Conservation (phyloP, 1,140 invertebrate genomes). For the Lepidurus packardi region DNA sequence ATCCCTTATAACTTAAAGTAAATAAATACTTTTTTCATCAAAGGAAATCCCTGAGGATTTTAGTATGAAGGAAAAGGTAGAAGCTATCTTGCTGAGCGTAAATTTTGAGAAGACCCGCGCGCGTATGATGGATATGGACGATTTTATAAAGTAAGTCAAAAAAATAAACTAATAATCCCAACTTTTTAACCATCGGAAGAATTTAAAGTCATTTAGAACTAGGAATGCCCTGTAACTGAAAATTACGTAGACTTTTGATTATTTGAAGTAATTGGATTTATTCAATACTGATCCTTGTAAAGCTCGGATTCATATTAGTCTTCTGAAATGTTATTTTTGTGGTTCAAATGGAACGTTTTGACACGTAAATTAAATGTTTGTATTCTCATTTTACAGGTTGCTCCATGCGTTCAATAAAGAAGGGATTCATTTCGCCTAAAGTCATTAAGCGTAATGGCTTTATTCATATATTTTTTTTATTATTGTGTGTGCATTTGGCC, state of each 20-base stretch:
- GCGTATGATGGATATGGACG: constrained; percentile 91
- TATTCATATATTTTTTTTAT: background rate
- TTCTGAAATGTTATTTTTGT: too few relatives aligned
- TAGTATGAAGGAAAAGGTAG: constrained; percentile 77
- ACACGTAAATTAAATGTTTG: constrained; percentile 9
- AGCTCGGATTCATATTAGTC: too few relatives aligned
- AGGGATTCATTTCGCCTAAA: constrained; percentile 80
- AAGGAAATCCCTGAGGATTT: constrained; percentile 73
- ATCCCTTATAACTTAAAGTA: background rate
- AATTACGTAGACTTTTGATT: too few relatives aligned
- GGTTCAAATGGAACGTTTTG: background rate
- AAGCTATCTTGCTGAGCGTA: constrained; percentile 60
- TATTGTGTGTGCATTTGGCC: background rate
- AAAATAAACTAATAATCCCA: background rate
- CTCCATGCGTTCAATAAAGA: constrained; percentile 79
- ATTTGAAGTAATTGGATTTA: too few relatives aligned
- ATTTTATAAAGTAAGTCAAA: constrained; percentile 71
- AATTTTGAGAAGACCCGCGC: constrained; percentile 74
- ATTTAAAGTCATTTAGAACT: too few relatives aligned
- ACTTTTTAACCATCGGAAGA: too few relatives aligned
- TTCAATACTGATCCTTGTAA: too few relatives aligned
- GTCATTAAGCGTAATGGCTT: background rate
- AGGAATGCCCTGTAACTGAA: too few relatives aligned
- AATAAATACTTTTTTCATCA: constrained; percentile 37
- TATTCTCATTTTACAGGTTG: constrained; percentile 54